Conservation (phyloP, 2,113 vertebrate genomes). For the Todiramphus saurophagus region DNA sequence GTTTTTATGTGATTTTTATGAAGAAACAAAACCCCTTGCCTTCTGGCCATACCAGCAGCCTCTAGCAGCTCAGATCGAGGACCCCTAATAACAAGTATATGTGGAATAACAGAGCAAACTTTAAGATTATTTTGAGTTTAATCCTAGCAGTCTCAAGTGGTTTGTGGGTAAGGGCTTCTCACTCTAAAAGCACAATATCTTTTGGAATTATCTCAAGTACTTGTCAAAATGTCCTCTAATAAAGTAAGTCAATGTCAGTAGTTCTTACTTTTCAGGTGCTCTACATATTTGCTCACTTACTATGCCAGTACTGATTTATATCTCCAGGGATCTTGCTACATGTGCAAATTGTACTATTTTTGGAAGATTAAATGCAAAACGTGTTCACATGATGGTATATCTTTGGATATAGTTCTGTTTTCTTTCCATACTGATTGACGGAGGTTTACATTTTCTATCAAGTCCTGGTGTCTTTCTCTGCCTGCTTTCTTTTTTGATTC, state of each 20-base stretch:
- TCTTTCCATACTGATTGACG: neutral
- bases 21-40: neutral
- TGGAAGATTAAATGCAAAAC: neutral
- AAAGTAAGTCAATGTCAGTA: conserved; percentile 10
- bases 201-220: neutral
- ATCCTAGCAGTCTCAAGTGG: neutral
- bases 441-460: neutral
- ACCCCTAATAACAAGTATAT: neutral
- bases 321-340: neutral
- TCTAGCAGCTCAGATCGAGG: neutral
- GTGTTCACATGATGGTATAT: neutral
- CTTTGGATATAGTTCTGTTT: neutral
- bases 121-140: neutral
- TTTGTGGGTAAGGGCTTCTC: neutral
- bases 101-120: neutral
- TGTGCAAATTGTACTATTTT: neutral
- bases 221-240: neutral
- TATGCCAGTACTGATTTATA: neutral
- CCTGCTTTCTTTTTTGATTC: neutral
- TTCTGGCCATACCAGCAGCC: neutral
- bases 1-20: neutral
- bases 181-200: neutral
- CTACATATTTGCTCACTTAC: neutral
- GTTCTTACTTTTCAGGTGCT: neutral
- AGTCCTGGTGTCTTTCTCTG: neutral